These are phyloP conservation scores for Nilaparvata lugens DNA, from an alignment of 1,140 invertebrate genomes.

Conservation along the genomic window DNA sequence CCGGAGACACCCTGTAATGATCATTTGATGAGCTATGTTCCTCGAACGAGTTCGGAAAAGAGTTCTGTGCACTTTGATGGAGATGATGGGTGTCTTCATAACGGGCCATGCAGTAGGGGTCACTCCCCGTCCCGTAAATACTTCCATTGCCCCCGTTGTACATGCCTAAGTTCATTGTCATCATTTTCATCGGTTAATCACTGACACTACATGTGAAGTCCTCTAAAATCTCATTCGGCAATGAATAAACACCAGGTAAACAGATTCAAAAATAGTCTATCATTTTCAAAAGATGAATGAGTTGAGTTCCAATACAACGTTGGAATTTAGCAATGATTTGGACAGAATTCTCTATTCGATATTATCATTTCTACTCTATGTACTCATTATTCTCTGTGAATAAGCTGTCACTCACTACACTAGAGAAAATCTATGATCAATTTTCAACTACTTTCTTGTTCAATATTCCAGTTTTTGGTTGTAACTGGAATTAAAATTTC, in stretches of 20 bases:
- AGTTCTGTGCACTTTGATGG: too few relatives aligned
- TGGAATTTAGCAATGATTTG: too few relatives aligned
- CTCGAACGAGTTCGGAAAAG: constrained; percentile 13
- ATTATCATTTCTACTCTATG: too few relatives aligned
- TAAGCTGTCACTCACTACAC: too few relatives aligned
- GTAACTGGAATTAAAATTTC: too few relatives aligned
- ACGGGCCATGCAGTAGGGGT: background rate
- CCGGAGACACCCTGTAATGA: constrained; percentile 1
- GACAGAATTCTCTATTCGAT: too few relatives aligned
- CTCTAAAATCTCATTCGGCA: too few relatives aligned
- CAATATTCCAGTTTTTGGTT: too few relatives aligned
- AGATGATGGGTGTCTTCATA: constrained; percentile 6
- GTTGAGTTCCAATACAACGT: background rate
- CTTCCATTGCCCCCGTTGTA: constrained; percentile 13
- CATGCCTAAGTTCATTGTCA: constrained; percentile 23
- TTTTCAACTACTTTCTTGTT: too few relatives aligned
- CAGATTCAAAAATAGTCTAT: background rate
- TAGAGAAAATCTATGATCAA: too few relatives aligned
- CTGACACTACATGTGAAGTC: background rate
- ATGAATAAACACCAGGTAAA: background rate
- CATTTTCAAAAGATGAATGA: background rate
- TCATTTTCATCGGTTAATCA: constrained; percentile 16
- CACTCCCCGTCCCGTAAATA: constrained; percentile 3
- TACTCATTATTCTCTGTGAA: too few relatives aligned
- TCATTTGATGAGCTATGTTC: constrained; percentile 11